Conservation (phyloP, 1,140 invertebrate genomes). For the Eciton burchellii region DNA sequence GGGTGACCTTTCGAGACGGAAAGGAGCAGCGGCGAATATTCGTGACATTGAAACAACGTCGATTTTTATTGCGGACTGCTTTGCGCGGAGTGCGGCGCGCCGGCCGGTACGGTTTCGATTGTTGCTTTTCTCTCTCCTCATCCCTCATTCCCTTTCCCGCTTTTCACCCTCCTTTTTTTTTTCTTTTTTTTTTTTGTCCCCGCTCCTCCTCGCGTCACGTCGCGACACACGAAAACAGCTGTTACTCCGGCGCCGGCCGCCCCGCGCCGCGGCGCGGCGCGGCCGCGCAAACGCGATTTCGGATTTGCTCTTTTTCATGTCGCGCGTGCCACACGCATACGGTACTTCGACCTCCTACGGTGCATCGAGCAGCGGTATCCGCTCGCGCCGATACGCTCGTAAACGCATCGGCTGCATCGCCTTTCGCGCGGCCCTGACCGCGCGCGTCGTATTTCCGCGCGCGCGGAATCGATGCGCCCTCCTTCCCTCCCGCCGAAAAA, state of each 20-base stretch:
- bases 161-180: slow-evolving; percentile 66
- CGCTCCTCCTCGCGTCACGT: slow-evolving; percentile 56
- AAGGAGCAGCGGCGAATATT: slow-evolving; percentile 50
- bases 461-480: slow-evolving; percentile 12
- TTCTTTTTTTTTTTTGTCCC: too few relatives aligned
- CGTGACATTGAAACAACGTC: slow-evolving; percentile 73
- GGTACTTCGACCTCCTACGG: slow-evolving; percentile 57
- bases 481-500: slow-evolving; percentile 5
- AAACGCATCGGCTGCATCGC: slow-evolving; percentile 47
- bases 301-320: slow-evolving; percentile 64
- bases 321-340: slow-evolving; percentile 33
- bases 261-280: slow-evolving; percentile 36
- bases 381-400: slow-evolving; percentile 28
- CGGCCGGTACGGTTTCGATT: slow-evolving; percentile 76
- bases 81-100: slow-evolving; percentile 50
- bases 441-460: slow-evolving; percentile 48
- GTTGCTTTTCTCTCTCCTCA: slow-evolving; percentile 70
- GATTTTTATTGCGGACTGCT: slow-evolving; percentile 62
- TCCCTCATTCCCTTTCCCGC: slow-evolving; percentile 42
- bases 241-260: slow-evolving; percentile 65
- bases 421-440: slow-evolving; percentile 31
- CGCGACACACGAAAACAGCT: slow-evolving; percentile 76
- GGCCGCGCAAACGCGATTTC: slow-evolving; percentile 67
- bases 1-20: too few relatives aligned
- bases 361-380: slow-evolving; percentile 43